These are phyloP conservation scores for Pararge aegeria DNA, from an alignment of 1,140 invertebrate species.

Conservation along the genomic window DNA sequence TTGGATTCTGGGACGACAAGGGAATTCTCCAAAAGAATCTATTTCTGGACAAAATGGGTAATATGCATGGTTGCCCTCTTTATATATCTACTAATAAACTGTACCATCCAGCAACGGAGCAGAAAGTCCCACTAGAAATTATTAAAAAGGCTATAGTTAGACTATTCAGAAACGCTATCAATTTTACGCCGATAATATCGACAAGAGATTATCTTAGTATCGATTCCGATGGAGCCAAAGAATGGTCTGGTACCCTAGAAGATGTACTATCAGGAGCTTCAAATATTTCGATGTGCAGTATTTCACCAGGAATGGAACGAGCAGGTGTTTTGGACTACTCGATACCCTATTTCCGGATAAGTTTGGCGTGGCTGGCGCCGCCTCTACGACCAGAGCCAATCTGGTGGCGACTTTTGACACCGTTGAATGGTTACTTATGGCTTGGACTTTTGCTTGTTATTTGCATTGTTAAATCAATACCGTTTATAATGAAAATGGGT, in stretches of 20 bases:
- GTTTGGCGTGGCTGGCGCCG: conserved; percentile 54
- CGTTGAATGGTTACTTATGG: conserved; percentile 60
- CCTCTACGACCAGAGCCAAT: conserved; percentile 40
- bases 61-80: conserved; percentile 57
- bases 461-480: conserved; percentile 47
- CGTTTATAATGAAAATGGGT: conserved; percentile 40
- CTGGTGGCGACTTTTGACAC: conserved; percentile 51
- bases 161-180: conserved; percentile 46
- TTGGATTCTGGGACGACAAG: conserved; percentile 40
- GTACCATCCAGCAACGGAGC: conserved; percentile 45
- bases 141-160: conserved; percentile 46
- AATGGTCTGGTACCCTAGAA: conserved; percentile 57
- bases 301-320: conserved; percentile 49
- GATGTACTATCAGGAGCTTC: conserved; percentile 47
- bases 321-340: conserved; percentile 48
- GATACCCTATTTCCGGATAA: conserved; percentile 53
- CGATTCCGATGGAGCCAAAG: conserved; percentile 49
- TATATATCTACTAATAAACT: conserved; percentile 61
- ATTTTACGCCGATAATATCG: conserved; percentile 50
- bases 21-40: conserved; percentile 24
- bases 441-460: conserved; percentile 46
- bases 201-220: conserved; percentile 51
- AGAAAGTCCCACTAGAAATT: conserved; percentile 50
- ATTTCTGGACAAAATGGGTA: conserved; percentile 53
- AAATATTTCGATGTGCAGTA: conserved; percentile 57